Evolutionary conservation across 2,797 vertebrate genomes (phyloP), one percentile per base, ranked within the genome.

Genomic region (Nasua narica): DNA sequence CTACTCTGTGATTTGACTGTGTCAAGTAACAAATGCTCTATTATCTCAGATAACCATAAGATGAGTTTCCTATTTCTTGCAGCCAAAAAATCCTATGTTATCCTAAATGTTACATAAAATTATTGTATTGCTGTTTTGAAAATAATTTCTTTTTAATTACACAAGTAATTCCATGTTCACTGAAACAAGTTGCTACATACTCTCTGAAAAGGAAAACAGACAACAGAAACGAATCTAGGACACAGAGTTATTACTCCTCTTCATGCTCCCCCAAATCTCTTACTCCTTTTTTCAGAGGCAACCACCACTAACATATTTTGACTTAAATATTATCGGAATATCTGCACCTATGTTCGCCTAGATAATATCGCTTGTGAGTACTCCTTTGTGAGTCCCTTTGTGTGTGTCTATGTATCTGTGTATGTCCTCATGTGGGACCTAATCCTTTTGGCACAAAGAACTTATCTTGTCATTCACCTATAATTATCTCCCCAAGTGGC

Each of bases 131-230:
- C 58, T 88, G 3, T 92, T 93, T 95, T 94, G 37, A 67, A 56
- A 89, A 96, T 77, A 56, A 85, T n/a, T 72, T 70, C 35, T 91
- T 88, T 95, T 92, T 95, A 96, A 91, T 97, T 87, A 96, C 91
- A 60, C 35, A 79, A 93, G 46, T 56, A 40, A 92, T 81, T 62
- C 54, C 7, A 16, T 72, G n/a, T 21, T 95, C 27, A 88, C 7
- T 83, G 84, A 72, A 89, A 77, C 21, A 84, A 90, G 40, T 69
- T n/a, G 52, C 25, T 78, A n/a, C 18, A 46, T 18, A 46, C 13
- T 43, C 40, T 46, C 27, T 94, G 43, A 60, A 72, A 48, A 86
- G 50, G 11, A 50, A 96, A 76, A 56, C 37, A 69, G 56, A 52
- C 4, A 60, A 13, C 32, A 65, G 25, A 86, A 70, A 84, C 89